phyloP scores from a whole-genome alignment of 2,113 vertebrate genomes.

The Tragelaphus imberbis region DNA sequence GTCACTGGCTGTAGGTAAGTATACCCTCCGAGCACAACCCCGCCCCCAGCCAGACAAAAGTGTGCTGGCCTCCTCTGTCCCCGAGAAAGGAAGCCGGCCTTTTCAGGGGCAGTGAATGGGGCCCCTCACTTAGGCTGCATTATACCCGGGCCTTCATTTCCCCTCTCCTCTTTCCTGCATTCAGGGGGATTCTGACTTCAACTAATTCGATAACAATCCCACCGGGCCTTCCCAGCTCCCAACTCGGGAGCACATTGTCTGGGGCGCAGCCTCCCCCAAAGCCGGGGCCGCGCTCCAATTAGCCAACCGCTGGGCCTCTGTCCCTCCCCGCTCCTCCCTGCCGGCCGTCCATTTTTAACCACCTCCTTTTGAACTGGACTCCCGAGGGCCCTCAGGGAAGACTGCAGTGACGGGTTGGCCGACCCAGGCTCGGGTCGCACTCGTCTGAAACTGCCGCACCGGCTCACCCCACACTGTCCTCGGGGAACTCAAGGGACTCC shows the following conservation, averaged over 20 bases:
- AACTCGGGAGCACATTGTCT: constrained; percentile 78
- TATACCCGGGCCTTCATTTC: constrained; percentile 89
- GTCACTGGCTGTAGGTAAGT: constrained; percentile 88
- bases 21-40: constrained; percentile 75
- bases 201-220: constrained; percentile 91
- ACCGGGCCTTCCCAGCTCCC: constrained; percentile 77
- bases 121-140: constrained; percentile 92
- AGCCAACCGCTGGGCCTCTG: constrained; percentile 81
- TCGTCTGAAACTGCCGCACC: rapidly evolving
- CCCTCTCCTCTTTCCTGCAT: constrained; percentile 85
- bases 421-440: rapidly evolving
- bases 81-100: constrained; percentile 86
- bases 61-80: constrained; percentile 91
- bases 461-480: rapidly evolving
- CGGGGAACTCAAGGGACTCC: not conserved
- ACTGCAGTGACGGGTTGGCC: rapidly evolving
- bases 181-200: constrained; percentile 90
- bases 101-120: constrained; percentile 91
- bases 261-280: constrained; percentile 69
- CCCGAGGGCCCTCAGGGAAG: constrained; percentile 56
- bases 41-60: constrained; percentile 86
- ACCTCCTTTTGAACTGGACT: constrained; percentile 70
- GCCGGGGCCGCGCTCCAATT: constrained; percentile 83
- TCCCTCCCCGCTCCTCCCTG: constrained; percentile 79
- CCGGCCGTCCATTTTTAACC: constrained; percentile 65